Base-by-base conservation (phyloP, 2,113 vertebrate species). In the Typhlomys cinereus region DNA sequence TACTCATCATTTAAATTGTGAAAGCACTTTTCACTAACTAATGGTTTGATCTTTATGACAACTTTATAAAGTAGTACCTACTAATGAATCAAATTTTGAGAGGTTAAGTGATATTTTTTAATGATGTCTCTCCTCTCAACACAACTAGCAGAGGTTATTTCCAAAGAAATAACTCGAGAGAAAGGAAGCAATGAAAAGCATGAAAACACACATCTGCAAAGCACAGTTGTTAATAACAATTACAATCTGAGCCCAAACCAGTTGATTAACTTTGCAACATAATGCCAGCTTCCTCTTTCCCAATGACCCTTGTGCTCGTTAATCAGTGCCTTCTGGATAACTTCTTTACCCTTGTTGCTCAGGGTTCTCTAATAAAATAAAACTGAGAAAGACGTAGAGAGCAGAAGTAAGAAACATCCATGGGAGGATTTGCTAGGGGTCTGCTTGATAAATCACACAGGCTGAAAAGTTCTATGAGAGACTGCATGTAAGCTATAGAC, bases 111-210 rank as follows among this genome's bases (percentile, higher is more conserved):
- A 71, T 31, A 87, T 2, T 27, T 2, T 89, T 61, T 29, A 93
- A 9, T 69, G 34, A 20, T 82, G 15, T 25, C 48, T 41, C 31
- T 67, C 31, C 48, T 41, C 31, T 67, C 85, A 86, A 80, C 15
- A 92, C 31, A 93, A 84, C 41, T 46, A 92, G 88, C 11, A 64
- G 7, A 95, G n/a, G 73, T 1, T 88, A 18, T 85, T 66, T 93
- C 91, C 41, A 66, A 90, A 91, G 62, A 92, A 93, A 54, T n/a
- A 73, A 20, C 62, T 5, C 18, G 34, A 5, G 0, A 4, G 23
- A 52, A 23, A 31, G 17, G 7, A 71, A 80, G 41, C 39, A 85
- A 87, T 81, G 84, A 70, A 84, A n/a, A 74, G 2, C 15, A 78
- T 57, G 74, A 94, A 90, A 89, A 39, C 62, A 52, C 46, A 88